Evolutionary conservation across 2,113 vertebrate genomes (phyloP), one percentile per base, ranked within the genome.

Genomic region (Semicossyphus pulcher): DNA sequence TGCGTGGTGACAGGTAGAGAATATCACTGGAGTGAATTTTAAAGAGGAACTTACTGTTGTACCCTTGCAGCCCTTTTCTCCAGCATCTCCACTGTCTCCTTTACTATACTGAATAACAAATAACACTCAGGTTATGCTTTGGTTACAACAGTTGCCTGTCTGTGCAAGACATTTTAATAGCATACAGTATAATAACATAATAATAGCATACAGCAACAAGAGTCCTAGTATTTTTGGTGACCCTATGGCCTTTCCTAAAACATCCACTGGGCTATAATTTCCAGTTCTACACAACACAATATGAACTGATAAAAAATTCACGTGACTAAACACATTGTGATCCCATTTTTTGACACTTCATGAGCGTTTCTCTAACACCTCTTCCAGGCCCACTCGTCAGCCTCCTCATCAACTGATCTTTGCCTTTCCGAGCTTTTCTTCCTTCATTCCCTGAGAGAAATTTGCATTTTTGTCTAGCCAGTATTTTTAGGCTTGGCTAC

Each of bases 11-110:
- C 15, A 41, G n/a, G 1, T 9, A 32, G 4, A 10, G 4, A 39
- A 2, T 15, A 34, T 23, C 3, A 64, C 2, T 36, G n/a, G 2
- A 29, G n/a, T 61, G 11, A 32, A 73, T n/a, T n/a, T 48, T 21
- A 10, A 36, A 53, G 1, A 32, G 16, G 29, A 59, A 83, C 93
- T 87, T 75, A 92, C 93, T 3, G 21, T 51, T 18, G 7, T 36
- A 2, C 93, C 93, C 1, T 31, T 73, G 60, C 87, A 93, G 51
- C 92, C 93, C 28, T 84, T 89, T 20, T 69, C 62, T 42, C 92
- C 93, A 1, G 6, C 4, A 34, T 87, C 57, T 11, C 91, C 92
- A 18, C 1, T 18, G 8, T 83, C 57, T 72, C 92, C 92, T 26
- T 86, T 89, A 8, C 18, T 10, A 36, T 72, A 83, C 91, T 87